Conservation (phyloP, 2,888 invertebrate species). For the Catocala sponsa region DNA sequence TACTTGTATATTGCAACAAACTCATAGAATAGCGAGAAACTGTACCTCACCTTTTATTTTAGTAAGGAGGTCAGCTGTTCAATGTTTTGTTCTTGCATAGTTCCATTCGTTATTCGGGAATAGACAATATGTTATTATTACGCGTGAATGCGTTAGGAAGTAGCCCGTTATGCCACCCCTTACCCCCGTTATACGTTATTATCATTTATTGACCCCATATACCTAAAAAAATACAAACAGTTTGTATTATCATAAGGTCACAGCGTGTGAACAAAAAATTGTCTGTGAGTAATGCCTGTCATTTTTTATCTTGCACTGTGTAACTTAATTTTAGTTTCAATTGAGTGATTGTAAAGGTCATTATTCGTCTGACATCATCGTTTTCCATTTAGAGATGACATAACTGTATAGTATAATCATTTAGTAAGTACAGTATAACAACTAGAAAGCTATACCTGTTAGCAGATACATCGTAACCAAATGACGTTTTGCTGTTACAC, state of each 20-base stretch:
- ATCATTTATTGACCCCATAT: background rate
- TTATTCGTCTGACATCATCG: background rate
- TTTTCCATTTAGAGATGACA: no score
- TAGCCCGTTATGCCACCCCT: conserved; percentile 52
- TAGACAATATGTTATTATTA: conserved; percentile 59
- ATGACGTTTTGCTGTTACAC: no score
- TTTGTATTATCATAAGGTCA: conserved; percentile 28
- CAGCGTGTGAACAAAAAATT: background rate
- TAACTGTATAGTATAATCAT: no score
- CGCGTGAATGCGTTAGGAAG: conserved; percentile 53
- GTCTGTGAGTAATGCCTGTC: conserved; percentile 2
- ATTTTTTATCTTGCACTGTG: conserved; percentile 18
- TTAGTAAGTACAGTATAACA: no score
- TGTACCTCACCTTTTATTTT: conserved; percentile 31
- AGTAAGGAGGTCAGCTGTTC: conserved; percentile 40
- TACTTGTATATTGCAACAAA: conserved; percentile 12
- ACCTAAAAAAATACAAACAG: background rate
- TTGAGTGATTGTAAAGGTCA: background rate
- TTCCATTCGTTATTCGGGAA: conserved; percentile 61
- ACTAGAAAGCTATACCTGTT: no score
- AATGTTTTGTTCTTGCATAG: conserved; percentile 63
- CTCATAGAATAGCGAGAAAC: conserved; percentile 13
- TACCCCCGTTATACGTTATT: conserved; percentile 24
- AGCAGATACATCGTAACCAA: no score
- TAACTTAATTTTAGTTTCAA: conserved; percentile 7